A percentile compares a stretch with the other conserved stretches of the same genome.
Conservation (phyloP, 2,888 invertebrate genomes). For the Dryocosmus kuriphilus region DNA sequence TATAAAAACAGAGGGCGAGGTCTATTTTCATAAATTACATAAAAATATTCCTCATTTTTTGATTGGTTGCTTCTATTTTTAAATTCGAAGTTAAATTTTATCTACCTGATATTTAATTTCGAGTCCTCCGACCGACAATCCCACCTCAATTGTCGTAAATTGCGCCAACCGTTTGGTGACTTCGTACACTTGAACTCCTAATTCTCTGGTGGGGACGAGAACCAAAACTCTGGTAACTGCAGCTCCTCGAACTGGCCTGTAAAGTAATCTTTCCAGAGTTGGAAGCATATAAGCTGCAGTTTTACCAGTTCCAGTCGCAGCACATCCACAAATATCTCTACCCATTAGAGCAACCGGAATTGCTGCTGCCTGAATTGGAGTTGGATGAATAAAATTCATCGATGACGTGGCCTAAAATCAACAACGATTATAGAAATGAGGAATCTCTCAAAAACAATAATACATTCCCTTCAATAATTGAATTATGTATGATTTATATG, state of each 20-base stretch:
- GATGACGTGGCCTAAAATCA: constrained; percentile 86
- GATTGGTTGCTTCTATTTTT: too few relatives aligned
- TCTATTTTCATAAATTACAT: too few relatives aligned
- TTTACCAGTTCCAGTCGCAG: constrained; percentile 98
- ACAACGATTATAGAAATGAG: background rate
- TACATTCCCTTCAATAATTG: too few relatives aligned
- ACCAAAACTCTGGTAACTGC: constrained; percentile 91
- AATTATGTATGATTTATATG: too few relatives aligned
- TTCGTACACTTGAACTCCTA: constrained; percentile 98
- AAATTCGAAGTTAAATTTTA: background rate
- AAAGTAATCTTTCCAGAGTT: constrained; percentile 94
- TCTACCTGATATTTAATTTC: constrained; percentile 85
- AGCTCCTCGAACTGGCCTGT: constrained; percentile 86
- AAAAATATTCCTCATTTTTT: too few relatives aligned
- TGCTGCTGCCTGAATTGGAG: constrained; percentile 97
- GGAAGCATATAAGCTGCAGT: constrained; percentile 99
- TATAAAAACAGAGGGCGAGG: too few relatives aligned
- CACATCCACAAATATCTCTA: constrained; percentile 98
- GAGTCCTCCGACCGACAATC: constrained; percentile 91
- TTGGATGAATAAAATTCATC: constrained; percentile 95
- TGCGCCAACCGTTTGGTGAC: constrained; percentile 95
- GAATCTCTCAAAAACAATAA: too few relatives aligned
- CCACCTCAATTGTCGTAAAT: constrained; percentile 89
- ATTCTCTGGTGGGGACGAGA: constrained; percentile 96
- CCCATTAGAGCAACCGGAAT: constrained; percentile 95